Base-by-base conservation (phyloP, 2,888 invertebrate genomes). In the Pogonocherus hispidulus region DNA sequence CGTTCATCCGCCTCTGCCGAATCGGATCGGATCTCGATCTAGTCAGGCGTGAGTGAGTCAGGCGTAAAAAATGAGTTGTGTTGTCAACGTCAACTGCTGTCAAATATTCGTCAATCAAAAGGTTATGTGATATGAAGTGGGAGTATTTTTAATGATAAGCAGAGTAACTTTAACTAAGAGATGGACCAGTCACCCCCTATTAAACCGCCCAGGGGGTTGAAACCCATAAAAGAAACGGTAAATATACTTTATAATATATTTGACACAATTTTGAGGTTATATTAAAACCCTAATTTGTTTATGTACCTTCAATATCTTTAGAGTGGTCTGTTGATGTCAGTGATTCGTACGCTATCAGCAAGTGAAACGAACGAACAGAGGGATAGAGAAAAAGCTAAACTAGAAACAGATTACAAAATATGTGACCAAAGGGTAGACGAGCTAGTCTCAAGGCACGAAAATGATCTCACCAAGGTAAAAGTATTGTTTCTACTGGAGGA, bases 361-460 rank as follows among this genome's bases (percentile, higher is more conserved):
- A 96, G 96, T 87, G 96, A 96, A 84, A 96, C 95, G 3, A 95
- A 95, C 83, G 97, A 97, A 82, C 96, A 98, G 82, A 87, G 95
- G 57, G 95, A 98, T 82, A 92, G 95, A 80, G 98, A 98, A 86
- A 96, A 97, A 81, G 92, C 93, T 0, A 95, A 97, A 82, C 89
- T 99, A 56, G 98, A 99, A 85, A 94, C 94, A 76, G 97, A 97
- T 81, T 98, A 94, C 83, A 94, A 94, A 83, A 91, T 93, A 79
- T 96, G 97, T 84, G 98, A 98, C 87, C 92, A 92, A 67, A 90
- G 91, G 77, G 87, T 99, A 1, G 97, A 97, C 82, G 94, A 95
- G 82, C 87, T 98, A 49, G 95, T 99, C 4, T 93, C 94, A 5
- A 90, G 90, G 56, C 95, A 98, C 86, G 94, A 97, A 80, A 91